Evolutionary conservation across 1,140 invertebrate species (phyloP).

Genomic region (Drosophila tani): DNA sequence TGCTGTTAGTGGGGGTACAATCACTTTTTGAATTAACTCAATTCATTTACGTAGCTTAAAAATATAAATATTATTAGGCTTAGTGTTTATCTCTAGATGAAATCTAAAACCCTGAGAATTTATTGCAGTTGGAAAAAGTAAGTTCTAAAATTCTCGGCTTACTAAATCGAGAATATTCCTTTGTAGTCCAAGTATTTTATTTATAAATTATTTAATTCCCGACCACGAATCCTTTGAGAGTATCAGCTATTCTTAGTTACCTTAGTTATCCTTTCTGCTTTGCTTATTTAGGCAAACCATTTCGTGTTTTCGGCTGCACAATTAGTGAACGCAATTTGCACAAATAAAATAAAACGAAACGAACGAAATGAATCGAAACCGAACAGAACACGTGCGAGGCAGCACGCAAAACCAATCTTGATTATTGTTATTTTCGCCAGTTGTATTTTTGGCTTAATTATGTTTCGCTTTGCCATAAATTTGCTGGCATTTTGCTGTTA

Average conservation of each 20-base stretch:
- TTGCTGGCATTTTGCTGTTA: slow-evolving; percentile 55
- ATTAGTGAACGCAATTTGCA: slow-evolving; percentile 69
- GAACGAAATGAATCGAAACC: slow-evolving; percentile 28
- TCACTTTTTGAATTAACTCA: neutral
- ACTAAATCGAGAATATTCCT: neutral
- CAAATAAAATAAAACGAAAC: slow-evolving; percentile 50
- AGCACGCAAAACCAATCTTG: slow-evolving; percentile 51
- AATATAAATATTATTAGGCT: no score
- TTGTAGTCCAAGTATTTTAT: no score
- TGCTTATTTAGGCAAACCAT: slow-evolving; percentile 51
- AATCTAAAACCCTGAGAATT: neutral
- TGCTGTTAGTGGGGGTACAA: neutral
- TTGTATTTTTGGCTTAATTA: slow-evolving; percentile 71
- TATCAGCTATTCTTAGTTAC: slow-evolving; percentile 3
- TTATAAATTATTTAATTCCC: neutral
- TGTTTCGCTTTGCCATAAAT: slow-evolving; percentile 67
- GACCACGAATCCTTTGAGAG: neutral
- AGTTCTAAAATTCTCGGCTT: no score
- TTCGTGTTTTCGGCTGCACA: slow-evolving; percentile 53
- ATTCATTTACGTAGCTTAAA: neutral
- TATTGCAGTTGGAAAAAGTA: neutral
- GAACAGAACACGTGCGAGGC: slow-evolving; percentile 22
- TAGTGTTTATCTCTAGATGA: neutral
- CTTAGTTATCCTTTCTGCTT: neutral
- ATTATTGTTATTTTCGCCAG: slow-evolving; percentile 57